These are phyloP conservation scores for Eucriotettix oculatus DNA, from an alignment of 2,888 invertebrate species.

Conservation along the genomic window DNA sequence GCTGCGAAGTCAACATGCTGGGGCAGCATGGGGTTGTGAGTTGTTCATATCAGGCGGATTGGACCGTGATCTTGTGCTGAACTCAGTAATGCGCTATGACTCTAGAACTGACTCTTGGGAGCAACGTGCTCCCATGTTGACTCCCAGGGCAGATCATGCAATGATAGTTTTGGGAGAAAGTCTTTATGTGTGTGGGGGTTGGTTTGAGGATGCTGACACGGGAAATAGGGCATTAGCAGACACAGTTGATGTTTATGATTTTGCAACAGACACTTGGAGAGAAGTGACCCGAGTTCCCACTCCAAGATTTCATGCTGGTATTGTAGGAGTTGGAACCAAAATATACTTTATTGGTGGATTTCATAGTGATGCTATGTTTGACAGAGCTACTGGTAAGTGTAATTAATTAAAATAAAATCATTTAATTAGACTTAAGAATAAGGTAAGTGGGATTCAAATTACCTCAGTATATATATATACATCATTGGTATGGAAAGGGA, in stretches of 20 bases:
- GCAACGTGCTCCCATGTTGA: conserved; percentile 34
- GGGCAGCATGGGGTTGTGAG: conserved; percentile 23
- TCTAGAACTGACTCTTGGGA: conserved; percentile 35
- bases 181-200: conserved; percentile 48
- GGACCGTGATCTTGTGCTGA: conserved; percentile 30
- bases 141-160: conserved; percentile 46
- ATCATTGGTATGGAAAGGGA: too few relatives aligned
- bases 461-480: too few relatives aligned
- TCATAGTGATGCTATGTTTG: conserved; percentile 46
- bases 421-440: neutral
- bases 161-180: conserved; percentile 36
- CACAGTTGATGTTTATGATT: conserved; percentile 47
- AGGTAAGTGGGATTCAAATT: too few relatives aligned
- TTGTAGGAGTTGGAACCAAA: conserved; percentile 39
- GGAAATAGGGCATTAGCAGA: conserved; percentile 37
- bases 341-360: conserved; percentile 55
- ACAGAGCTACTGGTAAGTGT: conserved; percentile 35
- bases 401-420: neutral
- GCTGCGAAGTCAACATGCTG: conserved; percentile 42
- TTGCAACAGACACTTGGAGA: conserved; percentile 38
- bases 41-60: conserved; percentile 22
- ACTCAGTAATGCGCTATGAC: conserved; percentile 34
- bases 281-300: conserved; percentile 43
- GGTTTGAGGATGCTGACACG: conserved; percentile 28
- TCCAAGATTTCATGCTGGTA: conserved; percentile 50